Evolutionary conservation across 2,888 invertebrate genomes (phyloP).

Genomic region (Entomobrya proxima): DNA sequence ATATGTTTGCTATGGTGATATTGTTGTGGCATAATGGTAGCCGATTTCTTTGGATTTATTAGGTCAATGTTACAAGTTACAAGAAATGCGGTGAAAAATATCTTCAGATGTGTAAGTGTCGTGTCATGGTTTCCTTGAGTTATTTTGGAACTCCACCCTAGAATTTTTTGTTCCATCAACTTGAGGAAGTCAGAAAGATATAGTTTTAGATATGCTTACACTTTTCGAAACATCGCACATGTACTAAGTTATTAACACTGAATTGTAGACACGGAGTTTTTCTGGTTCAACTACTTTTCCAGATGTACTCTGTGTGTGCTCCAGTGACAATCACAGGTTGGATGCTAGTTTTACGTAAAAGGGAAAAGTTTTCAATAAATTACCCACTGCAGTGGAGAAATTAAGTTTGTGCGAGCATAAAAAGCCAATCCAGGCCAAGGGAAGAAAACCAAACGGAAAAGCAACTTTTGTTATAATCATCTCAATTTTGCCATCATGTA

Average conservation of each 20-base stretch:
- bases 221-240: neutral
- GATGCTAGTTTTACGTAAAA: neutral
- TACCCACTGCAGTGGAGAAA: neutral
- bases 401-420: neutral
- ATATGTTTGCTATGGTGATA: neutral
- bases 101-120: constrained; percentile 53
- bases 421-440: neutral
- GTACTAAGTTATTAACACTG: no score
- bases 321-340: no score
- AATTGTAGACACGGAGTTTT: no score
- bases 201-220: constrained; percentile 12
- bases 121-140: constrained; percentile 59
- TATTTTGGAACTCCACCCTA: constrained; percentile 66
- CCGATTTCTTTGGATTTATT: constrained; percentile 40
- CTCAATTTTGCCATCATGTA: no score
- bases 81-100: constrained; percentile 32
- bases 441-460: no score
- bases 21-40: neutral
- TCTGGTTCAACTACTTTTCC: no score
- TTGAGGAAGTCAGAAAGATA: neutral
- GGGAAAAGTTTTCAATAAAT: neutral
- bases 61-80: constrained; percentile 42
- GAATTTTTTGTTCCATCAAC: neutral
- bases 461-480: no score
- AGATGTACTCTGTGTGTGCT: neutral